phyloP scores from a whole-genome alignment of 2,888 invertebrate species.

The Pandemis heparana region DNA sequence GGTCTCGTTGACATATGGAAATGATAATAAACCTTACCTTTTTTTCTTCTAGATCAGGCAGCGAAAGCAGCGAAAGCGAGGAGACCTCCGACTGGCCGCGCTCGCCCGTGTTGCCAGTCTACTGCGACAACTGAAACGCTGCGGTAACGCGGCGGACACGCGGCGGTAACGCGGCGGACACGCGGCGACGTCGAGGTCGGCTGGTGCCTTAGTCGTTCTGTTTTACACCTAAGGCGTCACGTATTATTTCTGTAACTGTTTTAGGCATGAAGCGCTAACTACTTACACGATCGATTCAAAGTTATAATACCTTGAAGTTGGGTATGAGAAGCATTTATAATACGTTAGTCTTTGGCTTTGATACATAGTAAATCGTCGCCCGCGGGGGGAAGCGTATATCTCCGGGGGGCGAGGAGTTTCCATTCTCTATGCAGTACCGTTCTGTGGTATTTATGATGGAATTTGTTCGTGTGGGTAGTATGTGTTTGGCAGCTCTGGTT shows the following conservation, averaged over 20 bases:
- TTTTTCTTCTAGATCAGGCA: constrained; percentile 83
- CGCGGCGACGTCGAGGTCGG: background rate
- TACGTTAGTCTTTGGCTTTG: too few species aligned
- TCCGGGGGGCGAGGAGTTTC: background rate
- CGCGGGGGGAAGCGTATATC: background rate
- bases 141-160: background rate
- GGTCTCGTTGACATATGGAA: too few species aligned
- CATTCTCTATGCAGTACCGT: background rate
- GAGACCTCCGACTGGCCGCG: constrained; percentile 87
- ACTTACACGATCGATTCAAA: background rate
- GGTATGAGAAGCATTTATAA: too few species aligned
- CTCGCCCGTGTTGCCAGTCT: constrained; percentile 87
- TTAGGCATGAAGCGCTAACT: background rate
- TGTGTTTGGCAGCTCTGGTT: constrained; percentile 1
- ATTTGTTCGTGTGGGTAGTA: background rate
- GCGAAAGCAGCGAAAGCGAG: constrained; percentile 86
- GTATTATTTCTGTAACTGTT: background rate
- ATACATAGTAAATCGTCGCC: background rate
- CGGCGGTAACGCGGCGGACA: background rate
- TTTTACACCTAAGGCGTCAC: background rate
- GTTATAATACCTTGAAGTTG: too few species aligned
- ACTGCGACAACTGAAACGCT: constrained; percentile 71
- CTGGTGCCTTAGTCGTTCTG: background rate
- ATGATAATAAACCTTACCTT: background rate
- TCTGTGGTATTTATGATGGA: background rate